These are phyloP conservation scores for Hirtodrosophila alboralis DNA, from an alignment of 2,888 invertebrate species.

Conservation along the genomic window DNA sequence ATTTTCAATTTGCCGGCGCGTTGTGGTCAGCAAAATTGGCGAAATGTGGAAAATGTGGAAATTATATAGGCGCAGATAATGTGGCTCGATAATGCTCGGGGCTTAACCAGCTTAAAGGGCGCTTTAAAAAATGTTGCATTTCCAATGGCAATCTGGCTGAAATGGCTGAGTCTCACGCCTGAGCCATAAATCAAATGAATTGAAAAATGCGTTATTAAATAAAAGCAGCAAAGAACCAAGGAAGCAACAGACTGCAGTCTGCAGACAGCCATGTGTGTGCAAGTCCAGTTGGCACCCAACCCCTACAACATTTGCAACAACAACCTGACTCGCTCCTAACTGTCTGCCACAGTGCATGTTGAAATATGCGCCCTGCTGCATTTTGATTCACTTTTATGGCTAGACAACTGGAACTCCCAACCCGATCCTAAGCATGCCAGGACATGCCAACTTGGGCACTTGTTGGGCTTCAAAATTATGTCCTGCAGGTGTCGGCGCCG, in stretches of 20 bases:
- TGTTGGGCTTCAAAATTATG: conserved; percentile 67
- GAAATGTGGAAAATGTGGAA: conserved; percentile 6
- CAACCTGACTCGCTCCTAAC: conserved; percentile 13
- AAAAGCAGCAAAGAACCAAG: conserved; percentile 34
- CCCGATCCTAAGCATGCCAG: conserved; percentile 23
- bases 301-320: conserved; percentile 15
- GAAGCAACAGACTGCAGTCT: conserved; percentile 23
- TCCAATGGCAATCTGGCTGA: conserved; percentile 24
- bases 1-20: conserved; percentile 62
- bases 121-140: conserved; percentile 31
- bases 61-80: not conserved
- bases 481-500: conserved; percentile 73
- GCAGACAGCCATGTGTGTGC: conserved; percentile 25
- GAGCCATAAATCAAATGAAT: conserved; percentile 70
- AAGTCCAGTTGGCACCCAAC: conserved; percentile 23
- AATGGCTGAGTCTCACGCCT: conserved; percentile 59
- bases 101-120: conserved; percentile 11
- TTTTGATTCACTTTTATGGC: conserved; percentile 76
- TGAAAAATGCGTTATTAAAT: conserved; percentile 78
- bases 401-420: conserved; percentile 49
- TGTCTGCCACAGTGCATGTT: conserved; percentile 28
- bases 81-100: conserved; percentile 2
- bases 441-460: conserved; percentile 48
- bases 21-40: conserved; percentile 48
- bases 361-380: conserved; percentile 64